These are phyloP conservation scores for Nansenia antarctica DNA, from an alignment of 2,113 vertebrate species.

Conservation along the genomic window DNA sequence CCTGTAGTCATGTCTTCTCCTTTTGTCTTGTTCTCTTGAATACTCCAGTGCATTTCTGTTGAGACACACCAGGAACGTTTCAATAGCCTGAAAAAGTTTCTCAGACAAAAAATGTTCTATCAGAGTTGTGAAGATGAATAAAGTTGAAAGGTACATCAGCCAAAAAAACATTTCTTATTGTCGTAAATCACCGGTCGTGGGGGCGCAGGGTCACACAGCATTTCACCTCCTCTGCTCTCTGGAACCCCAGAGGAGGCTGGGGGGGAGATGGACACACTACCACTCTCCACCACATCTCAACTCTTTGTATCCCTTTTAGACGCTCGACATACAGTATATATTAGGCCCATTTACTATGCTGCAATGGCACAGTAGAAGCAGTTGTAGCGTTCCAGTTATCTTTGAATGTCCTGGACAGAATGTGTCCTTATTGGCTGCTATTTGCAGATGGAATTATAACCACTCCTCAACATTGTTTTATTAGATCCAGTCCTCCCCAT, in stretches of 20 bases:
- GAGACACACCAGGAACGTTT: conserved; percentile 54
- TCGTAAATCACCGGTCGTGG: conserved; percentile 48
- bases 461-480: too few relatives aligned
- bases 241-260: not conserved
- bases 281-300: too few relatives aligned
- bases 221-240: not conserved
- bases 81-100: conserved; percentile 65
- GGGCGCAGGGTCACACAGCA: not conserved
- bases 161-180: conserved; percentile 41
- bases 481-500: too few relatives aligned
- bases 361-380: too few relatives aligned
- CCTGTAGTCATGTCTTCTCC: conserved; percentile 68
- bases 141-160: conserved; percentile 71
- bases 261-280: not conserved
- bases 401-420: too few relatives aligned
- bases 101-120: conserved; percentile 65
- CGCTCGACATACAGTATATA: too few relatives aligned
- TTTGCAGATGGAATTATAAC: too few relatives aligned
- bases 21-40: conserved; percentile 59
- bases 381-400: too few relatives aligned
- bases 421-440: too few relatives aligned
- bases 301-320: too few relatives aligned
- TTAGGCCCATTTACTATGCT: too few relatives aligned
- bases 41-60: conserved; percentile 68
- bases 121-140: conserved; percentile 75